Base-by-base conservation (phyloP, 2,113 vertebrate genomes). In the Stigmatopora argus region DNA sequence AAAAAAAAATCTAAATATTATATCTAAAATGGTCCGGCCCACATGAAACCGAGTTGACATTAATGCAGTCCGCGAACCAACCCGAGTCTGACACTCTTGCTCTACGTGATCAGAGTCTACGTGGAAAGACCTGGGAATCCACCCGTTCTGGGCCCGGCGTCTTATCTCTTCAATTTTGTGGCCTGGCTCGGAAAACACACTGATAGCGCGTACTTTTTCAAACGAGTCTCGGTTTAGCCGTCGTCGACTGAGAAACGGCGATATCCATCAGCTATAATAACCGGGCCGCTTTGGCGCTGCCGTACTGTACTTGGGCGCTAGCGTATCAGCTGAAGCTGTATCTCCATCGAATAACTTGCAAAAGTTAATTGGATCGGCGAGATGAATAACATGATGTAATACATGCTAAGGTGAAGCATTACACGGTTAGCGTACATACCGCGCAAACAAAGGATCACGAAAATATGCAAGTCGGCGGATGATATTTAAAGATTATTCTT, bases 261-360 rank as follows among this genome's bases (percentile, higher is more conserved):
- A 77, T 82, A 88, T 88, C 69, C 78, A 86, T 86, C 78, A 68
- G 66, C 80, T 69, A 58, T 85, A 88, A 85, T 84, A 84, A 86
- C 85, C 78, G 65, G 7, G 73, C 72, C 38, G 75, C 63, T 77
- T 81, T 77, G 56, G 64, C 66, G 41, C 77, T 38, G 3, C n/a
- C 6, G 41, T 21, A n/a, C 57, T 38, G 56, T n/a, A 60, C 31
- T 35, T 19, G 14, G 34, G 1, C 13, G 57, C 35, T 19, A 60
- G 59, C 23, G 6, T 23, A 15, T 45, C 38, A 12, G 41, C 5
- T 31, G 53, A 15, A 53, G 19, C 19, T 3, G 14, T 31, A 23
- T 61, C 38, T 14, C 35, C 18, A 15, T 61, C 41, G 2, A 44
- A 31, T 3, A 45, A 14, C 12, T 19, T n/a, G 3, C 18, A 5